Percentiles rank a stretch among this genome's conserved stretches.
Conservation (phyloP, 2,797 vertebrate genomes). For the Galagoides demidoff region DNA sequence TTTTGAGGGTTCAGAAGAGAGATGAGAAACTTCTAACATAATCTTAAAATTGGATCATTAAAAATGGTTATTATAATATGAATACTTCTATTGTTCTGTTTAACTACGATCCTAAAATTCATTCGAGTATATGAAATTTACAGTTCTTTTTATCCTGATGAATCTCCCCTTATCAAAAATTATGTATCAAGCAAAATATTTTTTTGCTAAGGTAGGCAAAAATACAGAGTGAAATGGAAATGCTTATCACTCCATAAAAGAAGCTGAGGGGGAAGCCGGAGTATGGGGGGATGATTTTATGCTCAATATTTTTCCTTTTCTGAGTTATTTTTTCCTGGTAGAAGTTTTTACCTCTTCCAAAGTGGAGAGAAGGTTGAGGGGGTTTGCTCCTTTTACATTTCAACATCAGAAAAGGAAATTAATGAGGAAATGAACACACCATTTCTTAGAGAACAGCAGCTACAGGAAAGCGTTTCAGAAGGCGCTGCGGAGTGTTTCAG, state of each 20-base stretch:
- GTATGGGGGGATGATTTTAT: background rate
- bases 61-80: conserved; percentile 45
- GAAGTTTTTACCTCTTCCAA: conserved; percentile 18
- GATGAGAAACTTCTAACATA: conserved; percentile 40
- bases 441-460: background rate
- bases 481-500: background rate
- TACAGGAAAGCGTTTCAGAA: background rate
- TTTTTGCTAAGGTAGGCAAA: conserved; percentile 52
- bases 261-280: background rate
- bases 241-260: conserved; percentile 38
- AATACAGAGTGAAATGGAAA: conserved; percentile 2
- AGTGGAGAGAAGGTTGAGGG: background rate
- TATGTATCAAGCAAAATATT: conserved; percentile 60
- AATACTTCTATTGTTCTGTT: conserved; percentile 34
- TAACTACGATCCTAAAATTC: conserved; percentile 23
- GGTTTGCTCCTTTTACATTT: background rate
- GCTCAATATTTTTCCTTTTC: conserved; percentile 33
- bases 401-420: conserved; percentile 1
- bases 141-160: conserved; percentile 42
- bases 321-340: conserved; percentile 27
- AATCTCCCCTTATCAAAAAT: conserved; percentile 60
- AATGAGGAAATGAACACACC: background rate
- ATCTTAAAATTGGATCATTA: conserved; percentile 58
- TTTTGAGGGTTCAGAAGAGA: background rate
- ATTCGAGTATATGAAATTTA: conserved; percentile 19